These are phyloP conservation scores for Scolopax rusticola DNA, from an alignment of 2,797 vertebrate genomes.

Conservation along the genomic window DNA sequence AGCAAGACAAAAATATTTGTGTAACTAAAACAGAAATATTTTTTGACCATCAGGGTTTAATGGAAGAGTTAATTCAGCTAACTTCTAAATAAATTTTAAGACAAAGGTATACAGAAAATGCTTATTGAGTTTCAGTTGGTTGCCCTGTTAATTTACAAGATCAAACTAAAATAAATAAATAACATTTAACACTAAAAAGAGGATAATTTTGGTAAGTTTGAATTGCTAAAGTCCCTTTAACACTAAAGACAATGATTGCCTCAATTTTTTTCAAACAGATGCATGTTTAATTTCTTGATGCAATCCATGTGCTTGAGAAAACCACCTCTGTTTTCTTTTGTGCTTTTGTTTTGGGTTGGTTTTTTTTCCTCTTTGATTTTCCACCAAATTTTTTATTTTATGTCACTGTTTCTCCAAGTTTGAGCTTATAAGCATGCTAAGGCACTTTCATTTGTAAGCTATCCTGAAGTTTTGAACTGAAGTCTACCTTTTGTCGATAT, in stretches of 20 bases:
- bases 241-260: slow-evolving; percentile 73
- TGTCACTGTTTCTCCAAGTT: slow-evolving; percentile 75
- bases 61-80: not conserved
- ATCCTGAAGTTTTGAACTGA: slow-evolving; percentile 70
- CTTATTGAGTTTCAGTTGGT: slow-evolving; percentile 65
- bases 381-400: slow-evolving; percentile 69
- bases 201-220: slow-evolving; percentile 78
- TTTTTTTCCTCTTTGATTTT: slow-evolving; percentile 40
- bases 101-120: slow-evolving; percentile 67
- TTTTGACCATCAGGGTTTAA: not conserved
- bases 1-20: not conserved
- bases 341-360: not conserved
- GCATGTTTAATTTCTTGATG: slow-evolving; percentile 77
- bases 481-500: slow-evolving; percentile 70
- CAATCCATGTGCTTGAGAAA: slow-evolving; percentile 82
- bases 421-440: slow-evolving; percentile 80
- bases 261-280: slow-evolving; percentile 75
- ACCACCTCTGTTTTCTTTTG: slow-evolving; percentile 43
- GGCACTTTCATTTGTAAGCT: slow-evolving; percentile 73
- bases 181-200: slow-evolving; percentile 80
- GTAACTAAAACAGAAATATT: not conserved
- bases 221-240: slow-evolving; percentile 85
- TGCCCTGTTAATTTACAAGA: slow-evolving; percentile 62
- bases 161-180: slow-evolving; percentile 73
- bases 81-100: not conserved